Percentiles rank a stretch among this genome's conserved stretches.
Evolutionary conservation across 2,113 vertebrate genomes (phyloP).

Genomic region (Sardina pilchardus): DNA sequence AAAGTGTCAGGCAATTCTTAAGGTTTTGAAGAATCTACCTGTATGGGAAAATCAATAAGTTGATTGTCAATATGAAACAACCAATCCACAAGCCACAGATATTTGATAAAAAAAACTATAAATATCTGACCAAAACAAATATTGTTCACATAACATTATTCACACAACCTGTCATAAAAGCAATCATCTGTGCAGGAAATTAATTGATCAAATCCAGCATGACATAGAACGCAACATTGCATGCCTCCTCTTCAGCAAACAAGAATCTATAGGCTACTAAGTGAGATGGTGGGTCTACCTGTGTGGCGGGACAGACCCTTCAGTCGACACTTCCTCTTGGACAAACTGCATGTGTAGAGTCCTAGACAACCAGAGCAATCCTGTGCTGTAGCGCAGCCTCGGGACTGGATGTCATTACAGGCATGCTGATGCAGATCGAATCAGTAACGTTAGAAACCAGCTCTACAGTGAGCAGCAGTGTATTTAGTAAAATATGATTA

Average conservation of each 20-base stretch:
- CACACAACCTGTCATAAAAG: neutral
- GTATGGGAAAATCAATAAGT: slow-evolving; percentile 6
- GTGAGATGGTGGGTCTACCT: slow-evolving; percentile 50
- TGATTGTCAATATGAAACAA: neutral
- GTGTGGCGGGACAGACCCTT: slow-evolving; percentile 65
- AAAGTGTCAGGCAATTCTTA: slow-evolving; percentile 20
- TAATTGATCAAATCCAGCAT: too few relatives aligned
- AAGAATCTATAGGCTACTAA: too few relatives aligned
- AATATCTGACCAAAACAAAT: neutral
- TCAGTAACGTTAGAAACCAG: neutral
- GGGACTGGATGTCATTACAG: slow-evolving; percentile 60
- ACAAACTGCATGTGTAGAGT: slow-evolving; percentile 69
- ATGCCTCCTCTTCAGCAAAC: neutral
- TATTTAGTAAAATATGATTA: too few relatives aligned
- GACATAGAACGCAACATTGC: neutral
- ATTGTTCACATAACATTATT: too few relatives aligned
- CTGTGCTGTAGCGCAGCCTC: slow-evolving; percentile 53
- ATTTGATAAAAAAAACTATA: neutral
- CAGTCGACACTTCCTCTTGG: slow-evolving; percentile 54
- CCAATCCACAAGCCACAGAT: neutral
- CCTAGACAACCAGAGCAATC: slow-evolving; percentile 72
- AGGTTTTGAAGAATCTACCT: slow-evolving; percentile 39
- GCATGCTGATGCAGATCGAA: slow-evolving; percentile 48
- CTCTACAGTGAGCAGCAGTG: neutral
- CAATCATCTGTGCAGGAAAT: neutral